Evolutionary conservation across 2,888 invertebrate genomes (phyloP).

Genomic region (Rhodophaea formosa): DNA sequence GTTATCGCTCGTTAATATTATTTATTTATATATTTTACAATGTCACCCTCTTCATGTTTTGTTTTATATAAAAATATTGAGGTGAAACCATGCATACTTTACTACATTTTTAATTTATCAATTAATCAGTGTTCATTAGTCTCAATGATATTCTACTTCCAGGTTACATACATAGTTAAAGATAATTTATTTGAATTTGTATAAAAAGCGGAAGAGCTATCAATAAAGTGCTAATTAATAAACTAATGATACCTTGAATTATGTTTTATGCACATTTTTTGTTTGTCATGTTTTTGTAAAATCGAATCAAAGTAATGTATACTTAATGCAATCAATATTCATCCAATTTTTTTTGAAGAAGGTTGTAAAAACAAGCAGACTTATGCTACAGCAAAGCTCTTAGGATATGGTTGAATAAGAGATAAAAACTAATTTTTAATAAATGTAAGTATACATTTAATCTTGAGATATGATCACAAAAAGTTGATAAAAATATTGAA

Average conservation of each 20-base stretch:
- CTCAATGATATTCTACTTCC: slow-evolving; percentile 1
- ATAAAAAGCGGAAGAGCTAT: slow-evolving; percentile 2
- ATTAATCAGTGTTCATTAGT: background rate
- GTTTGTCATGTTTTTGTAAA: background rate
- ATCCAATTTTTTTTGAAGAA: background rate
- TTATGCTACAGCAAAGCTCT: too few relatives aligned
- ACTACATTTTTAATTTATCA: background rate
- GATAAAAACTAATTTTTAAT: too few relatives aligned
- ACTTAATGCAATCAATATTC: background rate
- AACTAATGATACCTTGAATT: slow-evolving; percentile 1
- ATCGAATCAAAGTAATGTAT: background rate
- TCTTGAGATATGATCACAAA: too few relatives aligned
- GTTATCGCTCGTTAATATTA: too few relatives aligned
- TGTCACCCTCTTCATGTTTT: too few relatives aligned
- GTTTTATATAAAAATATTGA: too few relatives aligned
- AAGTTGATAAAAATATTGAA: too few relatives aligned
- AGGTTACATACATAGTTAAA: background rate
- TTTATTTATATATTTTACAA: too few relatives aligned
- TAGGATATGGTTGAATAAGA: too few relatives aligned
- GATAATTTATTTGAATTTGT: slow-evolving; percentile 1
- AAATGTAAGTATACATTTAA: too few relatives aligned
- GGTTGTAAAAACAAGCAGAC: background rate
- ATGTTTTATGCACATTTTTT: slow-evolving; percentile 1
- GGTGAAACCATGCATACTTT: background rate
- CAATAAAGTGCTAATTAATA: slow-evolving; percentile 6